These are phyloP conservation scores for Carlito syrichta DNA, from an alignment of 2,113 vertebrate genomes.

Conservation along the genomic window DNA sequence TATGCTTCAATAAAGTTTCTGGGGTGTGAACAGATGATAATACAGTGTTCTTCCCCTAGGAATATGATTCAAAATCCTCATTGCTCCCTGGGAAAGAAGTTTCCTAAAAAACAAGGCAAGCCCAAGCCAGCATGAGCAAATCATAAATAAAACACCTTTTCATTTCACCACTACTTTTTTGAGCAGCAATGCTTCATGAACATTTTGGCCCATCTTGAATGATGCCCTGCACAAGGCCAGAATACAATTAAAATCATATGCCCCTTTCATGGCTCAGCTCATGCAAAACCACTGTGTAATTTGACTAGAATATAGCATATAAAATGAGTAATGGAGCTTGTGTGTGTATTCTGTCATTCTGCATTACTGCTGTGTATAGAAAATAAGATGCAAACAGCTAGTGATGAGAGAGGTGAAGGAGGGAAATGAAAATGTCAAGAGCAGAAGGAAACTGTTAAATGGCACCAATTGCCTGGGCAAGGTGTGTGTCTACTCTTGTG, in stretches of 20 bases:
- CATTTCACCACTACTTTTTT: background rate
- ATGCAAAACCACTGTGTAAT: conserved; percentile 50
- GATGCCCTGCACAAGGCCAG: conserved; percentile 38
- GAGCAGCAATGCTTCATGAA: background rate
- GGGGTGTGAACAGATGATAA: background rate
- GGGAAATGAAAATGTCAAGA: conserved; percentile 91
- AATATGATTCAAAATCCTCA: background rate
- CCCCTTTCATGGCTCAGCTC: conserved; percentile 59
- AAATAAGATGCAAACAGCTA: conserved; percentile 80
- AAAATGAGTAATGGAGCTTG: conserved; percentile 73
- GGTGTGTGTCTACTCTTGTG: conserved; percentile 89
- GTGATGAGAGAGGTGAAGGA: conserved; percentile 83
- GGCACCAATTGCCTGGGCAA: conserved; percentile 88
- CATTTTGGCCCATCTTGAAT: conserved; percentile 35
- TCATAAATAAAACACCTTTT: conserved; percentile 38
- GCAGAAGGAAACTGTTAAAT: conserved; percentile 88
- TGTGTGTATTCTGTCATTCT: conserved; percentile 82
- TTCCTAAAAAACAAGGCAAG: background rate
- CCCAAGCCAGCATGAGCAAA: background rate
- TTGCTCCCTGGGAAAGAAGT: background rate
- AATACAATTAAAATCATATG: conserved; percentile 68
- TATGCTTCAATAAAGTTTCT: background rate
- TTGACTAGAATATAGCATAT: conserved; percentile 59
- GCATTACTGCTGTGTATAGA: conserved; percentile 78
- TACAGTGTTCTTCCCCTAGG: background rate